A percentile compares a stretch with the other conserved stretches of the same genome.
Conservation (phyloP, 1,140 invertebrate genomes). For the Rhagoletis pomonella region DNA sequence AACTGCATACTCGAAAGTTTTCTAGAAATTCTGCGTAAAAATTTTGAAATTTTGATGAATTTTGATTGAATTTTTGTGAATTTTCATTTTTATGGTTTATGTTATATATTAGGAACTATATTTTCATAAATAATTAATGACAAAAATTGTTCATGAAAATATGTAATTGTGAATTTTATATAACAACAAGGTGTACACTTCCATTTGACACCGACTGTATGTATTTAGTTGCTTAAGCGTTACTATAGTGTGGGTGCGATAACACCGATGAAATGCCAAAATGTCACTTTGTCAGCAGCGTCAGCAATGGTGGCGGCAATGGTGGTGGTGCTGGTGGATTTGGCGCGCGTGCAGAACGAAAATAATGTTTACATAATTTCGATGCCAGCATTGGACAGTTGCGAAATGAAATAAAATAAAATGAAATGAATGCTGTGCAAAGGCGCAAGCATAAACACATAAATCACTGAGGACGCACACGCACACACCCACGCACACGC, state of each 20-base stretch:
- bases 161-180: not conserved
- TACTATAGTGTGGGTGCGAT: conserved; percentile 28
- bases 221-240: too few species aligned
- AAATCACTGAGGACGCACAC: conserved; percentile 9
- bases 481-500: not conserved
- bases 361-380: conserved; percentile 40
- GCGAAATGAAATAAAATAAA: conserved; percentile 24
- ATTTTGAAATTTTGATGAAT: too few species aligned
- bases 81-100: not conserved
- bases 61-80: too few species aligned
- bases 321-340: not conserved
- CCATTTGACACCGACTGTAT: too few species aligned
- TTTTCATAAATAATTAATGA: too few species aligned
- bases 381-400: conserved; percentile 9
- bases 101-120: too few species aligned
- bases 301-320: not conserved
- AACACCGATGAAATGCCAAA: conserved; percentile 46
- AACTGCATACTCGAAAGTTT: not conserved
- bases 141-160: too few species aligned
- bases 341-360: conserved; percentile 26
- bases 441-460: conserved; percentile 40
- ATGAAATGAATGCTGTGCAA: conserved; percentile 48
- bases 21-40: too few species aligned
- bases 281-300: conserved; percentile 28
- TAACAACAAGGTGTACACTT: too few species aligned